Evolutionary conservation across 2,888 invertebrate species (phyloP).

Genomic region (Melanophora roralis): DNA sequence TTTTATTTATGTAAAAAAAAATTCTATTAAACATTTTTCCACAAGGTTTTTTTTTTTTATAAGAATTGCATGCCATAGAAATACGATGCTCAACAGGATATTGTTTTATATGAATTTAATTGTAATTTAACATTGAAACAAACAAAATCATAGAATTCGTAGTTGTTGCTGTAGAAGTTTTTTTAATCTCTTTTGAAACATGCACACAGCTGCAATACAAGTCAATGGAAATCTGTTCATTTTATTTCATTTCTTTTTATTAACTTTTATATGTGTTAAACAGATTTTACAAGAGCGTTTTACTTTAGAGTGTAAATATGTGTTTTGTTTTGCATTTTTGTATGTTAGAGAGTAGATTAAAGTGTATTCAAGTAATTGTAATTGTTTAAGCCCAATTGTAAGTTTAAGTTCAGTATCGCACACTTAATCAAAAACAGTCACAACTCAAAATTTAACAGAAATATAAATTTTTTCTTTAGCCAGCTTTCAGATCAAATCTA

Average conservation of each 20-base stretch:
- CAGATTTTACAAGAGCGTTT: neutral
- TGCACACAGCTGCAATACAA: neutral
- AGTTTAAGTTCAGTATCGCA: conserved; percentile 27
- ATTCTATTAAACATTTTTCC: too few relatives aligned
- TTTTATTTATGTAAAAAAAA: too few relatives aligned
- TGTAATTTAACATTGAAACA: conserved; percentile 71
- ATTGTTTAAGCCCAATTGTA: conserved; percentile 31
- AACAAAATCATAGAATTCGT: conserved; percentile 25
- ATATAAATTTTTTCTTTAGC: too few relatives aligned
- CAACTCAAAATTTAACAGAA: too few relatives aligned
- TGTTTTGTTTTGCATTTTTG: neutral
- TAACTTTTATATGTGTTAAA: neutral
- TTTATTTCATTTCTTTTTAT: too few relatives aligned
- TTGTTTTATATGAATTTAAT: conserved; percentile 73
- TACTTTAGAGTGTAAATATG: too few relatives aligned
- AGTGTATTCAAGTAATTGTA: conserved; percentile 36
- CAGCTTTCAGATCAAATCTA: too few relatives aligned
- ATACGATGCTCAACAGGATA: conserved; percentile 69
- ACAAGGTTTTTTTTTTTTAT: neutral
- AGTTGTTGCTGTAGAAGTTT: neutral
- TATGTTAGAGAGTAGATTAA: conserved; percentile 4
- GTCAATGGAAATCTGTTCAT: neutral
- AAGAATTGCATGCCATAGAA: conserved; percentile 30
- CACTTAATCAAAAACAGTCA: neutral
- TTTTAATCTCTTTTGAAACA: neutral